Conservation (phyloP, 92 coral and sea anemone genomes). For the Heliopora coerulea region DNA sequence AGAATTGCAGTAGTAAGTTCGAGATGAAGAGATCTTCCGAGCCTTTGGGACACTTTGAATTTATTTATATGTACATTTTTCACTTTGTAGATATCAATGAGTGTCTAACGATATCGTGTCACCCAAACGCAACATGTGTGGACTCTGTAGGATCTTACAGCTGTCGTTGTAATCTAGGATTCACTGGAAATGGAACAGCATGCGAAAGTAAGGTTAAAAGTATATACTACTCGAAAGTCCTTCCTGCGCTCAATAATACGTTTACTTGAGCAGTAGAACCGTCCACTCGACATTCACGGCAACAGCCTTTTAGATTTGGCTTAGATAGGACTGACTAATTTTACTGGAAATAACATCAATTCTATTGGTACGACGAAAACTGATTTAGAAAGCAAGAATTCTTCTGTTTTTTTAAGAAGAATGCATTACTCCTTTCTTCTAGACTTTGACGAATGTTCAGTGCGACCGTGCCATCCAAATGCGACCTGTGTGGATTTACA, state of each 20-base stretch:
- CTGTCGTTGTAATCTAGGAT: constrained; percentile 18
- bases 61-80: not conserved
- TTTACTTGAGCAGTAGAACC: too few relatives aligned
- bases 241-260: too few relatives aligned
- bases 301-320: too few relatives aligned
- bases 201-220: constrained; percentile 26
- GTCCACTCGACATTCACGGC: too few relatives aligned
- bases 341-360: too few relatives aligned
- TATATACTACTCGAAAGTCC: too few relatives aligned
- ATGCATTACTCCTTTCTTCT: too few relatives aligned
- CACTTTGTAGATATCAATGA: not conserved
- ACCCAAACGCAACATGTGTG: constrained; percentile 14
- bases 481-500: not conserved
- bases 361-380: too few relatives aligned
- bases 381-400: too few relatives aligned
- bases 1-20: constrained; percentile 4
- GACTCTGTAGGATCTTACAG: constrained; percentile 8
- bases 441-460: not conserved
- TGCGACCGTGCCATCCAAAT: not conserved
- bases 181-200: constrained; percentile 17
- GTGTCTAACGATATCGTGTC: not conserved
- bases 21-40: not conserved
- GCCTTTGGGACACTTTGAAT: not conserved
- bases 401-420: too few relatives aligned
- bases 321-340: too few relatives aligned